A percentile compares a stretch with the other conserved stretches of the same genome.
These are phyloP conservation scores for Phyllostomus discolor DNA, from an alignment of 2,113 vertebrate species.

Conservation along the genomic window DNA sequence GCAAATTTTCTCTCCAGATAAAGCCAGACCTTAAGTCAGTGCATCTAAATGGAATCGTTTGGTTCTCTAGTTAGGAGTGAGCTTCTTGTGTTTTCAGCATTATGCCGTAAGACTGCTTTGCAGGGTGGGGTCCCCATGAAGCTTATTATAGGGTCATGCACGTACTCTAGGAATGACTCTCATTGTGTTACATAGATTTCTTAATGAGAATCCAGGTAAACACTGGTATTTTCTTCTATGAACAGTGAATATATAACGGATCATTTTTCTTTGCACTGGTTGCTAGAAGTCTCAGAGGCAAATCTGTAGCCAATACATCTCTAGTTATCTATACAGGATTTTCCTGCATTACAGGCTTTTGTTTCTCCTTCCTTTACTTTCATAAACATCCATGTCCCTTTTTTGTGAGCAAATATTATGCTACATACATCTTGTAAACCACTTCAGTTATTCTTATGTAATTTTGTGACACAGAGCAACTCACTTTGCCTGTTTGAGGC, in stretches of 20 bases:
- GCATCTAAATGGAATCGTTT: not conserved
- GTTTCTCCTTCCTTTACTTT: not conserved
- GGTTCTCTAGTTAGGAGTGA: not conserved
- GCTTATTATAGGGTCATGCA: not conserved
- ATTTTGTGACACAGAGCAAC: not conserved
- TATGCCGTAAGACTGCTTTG: not conserved
- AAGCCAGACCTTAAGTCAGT: not conserved
- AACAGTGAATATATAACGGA: not conserved
- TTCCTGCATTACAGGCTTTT: not conserved
- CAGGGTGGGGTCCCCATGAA: not conserved
- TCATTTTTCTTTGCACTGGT: not conserved
- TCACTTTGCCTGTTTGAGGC: not conserved
- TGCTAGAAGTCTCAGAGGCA: not conserved
- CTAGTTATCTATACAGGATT: not conserved
- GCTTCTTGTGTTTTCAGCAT: not conserved
- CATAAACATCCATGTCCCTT: not conserved
- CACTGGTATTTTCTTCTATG: not conserved
- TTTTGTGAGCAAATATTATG: not conserved
- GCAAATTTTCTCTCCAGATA: not conserved
- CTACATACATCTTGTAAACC: not conserved
- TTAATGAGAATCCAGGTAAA: not conserved
- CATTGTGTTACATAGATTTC: not conserved
- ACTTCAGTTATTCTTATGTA: not conserved
- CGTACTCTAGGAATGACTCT: not conserved
- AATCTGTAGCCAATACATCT: not conserved